Percentiles rank a stretch among this genome's conserved stretches.
phyloP scores from a whole-genome alignment of 2,888 invertebrate species.

The Megastigmus dorsalis region DNA sequence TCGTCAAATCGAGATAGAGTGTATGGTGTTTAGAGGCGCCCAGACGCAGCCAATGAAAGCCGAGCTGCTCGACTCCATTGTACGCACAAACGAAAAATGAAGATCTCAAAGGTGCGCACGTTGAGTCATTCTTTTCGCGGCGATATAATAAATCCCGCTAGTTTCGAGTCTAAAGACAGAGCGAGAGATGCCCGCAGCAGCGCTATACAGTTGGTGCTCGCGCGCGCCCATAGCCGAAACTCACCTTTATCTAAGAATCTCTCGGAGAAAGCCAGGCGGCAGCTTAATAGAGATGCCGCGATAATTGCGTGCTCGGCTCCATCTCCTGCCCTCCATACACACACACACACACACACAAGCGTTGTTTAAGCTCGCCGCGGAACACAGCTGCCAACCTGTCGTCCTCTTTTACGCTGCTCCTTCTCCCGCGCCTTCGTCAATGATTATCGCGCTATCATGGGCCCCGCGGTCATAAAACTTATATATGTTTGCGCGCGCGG shows the following conservation, averaged over 20 bases:
- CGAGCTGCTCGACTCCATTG: too few relatives aligned
- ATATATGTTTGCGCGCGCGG: not conserved
- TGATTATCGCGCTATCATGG: constrained; percentile 47
- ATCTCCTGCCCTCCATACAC: too few relatives aligned
- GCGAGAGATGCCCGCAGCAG: too few relatives aligned
- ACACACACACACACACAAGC: too few relatives aligned
- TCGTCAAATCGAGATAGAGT: constrained; percentile 25
- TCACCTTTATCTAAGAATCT: constrained; percentile 60
- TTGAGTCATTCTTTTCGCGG: not conserved
- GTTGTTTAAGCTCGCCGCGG: not conserved
- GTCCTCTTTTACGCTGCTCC: constrained; percentile 33
- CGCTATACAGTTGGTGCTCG: too few relatives aligned
- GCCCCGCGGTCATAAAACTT: constrained; percentile 24
- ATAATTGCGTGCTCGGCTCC: constrained; percentile 53
- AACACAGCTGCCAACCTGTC: constrained; percentile 16
- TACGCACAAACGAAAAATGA: constrained; percentile 18
- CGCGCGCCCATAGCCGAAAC: too few relatives aligned
- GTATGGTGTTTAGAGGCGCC: constrained; percentile 9
- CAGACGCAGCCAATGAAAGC: too few relatives aligned
- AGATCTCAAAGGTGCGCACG: constrained; percentile 6
- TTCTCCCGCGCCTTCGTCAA: constrained; percentile 15
- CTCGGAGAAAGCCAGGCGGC: constrained; percentile 54
- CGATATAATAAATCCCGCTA: constrained; percentile 24
- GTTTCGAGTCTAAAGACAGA: not conserved
- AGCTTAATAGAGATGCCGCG: constrained; percentile 62